Base-by-base conservation (phyloP, 2,888 invertebrate genomes). In the Cancer borealis region DNA sequence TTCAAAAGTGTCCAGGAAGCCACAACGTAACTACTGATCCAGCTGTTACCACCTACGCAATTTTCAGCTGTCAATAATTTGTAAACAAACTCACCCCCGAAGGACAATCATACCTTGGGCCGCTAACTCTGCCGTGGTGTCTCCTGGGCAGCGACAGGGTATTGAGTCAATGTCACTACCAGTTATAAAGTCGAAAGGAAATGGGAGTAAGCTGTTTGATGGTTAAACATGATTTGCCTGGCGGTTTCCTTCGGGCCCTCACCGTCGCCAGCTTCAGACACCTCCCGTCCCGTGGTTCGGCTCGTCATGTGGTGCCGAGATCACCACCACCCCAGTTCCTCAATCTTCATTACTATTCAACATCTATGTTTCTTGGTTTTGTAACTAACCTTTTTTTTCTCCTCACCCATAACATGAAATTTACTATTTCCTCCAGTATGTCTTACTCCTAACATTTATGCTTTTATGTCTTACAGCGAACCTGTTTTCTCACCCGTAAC, bases 51-150 rank as follows among this genome's bases (percentile, higher is more conserved):
- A 60, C 94, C 94, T 94, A 94, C 94, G 94, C 94, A 92, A 92
- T 92, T 91, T 79, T 92, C 94, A 92, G 60, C 89, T 94, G 92
- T 94, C 94, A 94, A 94, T 94, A 94, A 92, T 92, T 79, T 90
- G 92, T 94, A 92, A 94, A 92, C 88, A 94, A 94, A 94, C 92
- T 79, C 54, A 8, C 66, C 30, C 14, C 46, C 88, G 66, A 4
- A 46, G 90, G n/a, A 17, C 46, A 89, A 6, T 60, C 39, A 14
- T 45, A 49, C 92, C 87, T 54, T 39, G 21, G 21, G 12, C 26
- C 66, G 26, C n/a, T 87, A n/a, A 49, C 45, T 14, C 87, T 46
- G 12, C 54, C 12, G 30, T 47, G 79, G 26, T 54, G 17, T 30
- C 66, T 73, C n/a, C 60, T 46, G n/a, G 8, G 46, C 12, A 39